Evolutionary conservation across 2,797 vertebrate species (phyloP), one percentile per base, ranked within the genome.

Genomic region (Argyrosomus regius): DNA sequence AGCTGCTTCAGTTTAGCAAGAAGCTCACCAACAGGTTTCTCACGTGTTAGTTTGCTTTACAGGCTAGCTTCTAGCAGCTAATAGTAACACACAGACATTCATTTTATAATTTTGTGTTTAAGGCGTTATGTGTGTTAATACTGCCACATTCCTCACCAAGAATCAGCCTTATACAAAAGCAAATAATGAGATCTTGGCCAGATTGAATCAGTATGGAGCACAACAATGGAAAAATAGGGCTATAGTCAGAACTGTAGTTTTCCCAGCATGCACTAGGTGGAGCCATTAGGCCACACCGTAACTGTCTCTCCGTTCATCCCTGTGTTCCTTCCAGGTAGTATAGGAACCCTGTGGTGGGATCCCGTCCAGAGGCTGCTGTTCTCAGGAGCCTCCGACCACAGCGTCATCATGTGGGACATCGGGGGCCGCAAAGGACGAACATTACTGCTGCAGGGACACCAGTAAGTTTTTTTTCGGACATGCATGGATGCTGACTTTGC

Each of bases 351-450:
- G 67, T 98, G 97, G 95, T 99, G 98, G 98, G 98, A 99, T 83
- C 98, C 98, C 0, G 89, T 98, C 62, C 97, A 99, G 71, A 95
- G 96, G 77, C 92, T 98, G 87, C 96, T 99, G 80, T 99, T 99
- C 92, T 99, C 98, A 0, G 98, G 98, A 73, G 97, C 98, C 5
- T 97, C 97, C 0, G 98, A 99, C 93, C 96, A 99, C 95, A 98
- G 98, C 88, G 95, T 99, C 89, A 99, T 99, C 92, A 97, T 99
- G 97, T 99, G 98, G 98, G 98, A 99, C 92, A 98, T 99, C 6
- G 98, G 98, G n/a, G 98, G 98, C 72, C 96, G 97, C 79, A 98
- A 98, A 87, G 98, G 98, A 62, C 94, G 97, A 60, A 98, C 97
- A 0, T 88, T 99, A 52, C 91, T 99, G 64, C 93, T 99, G 57